These are phyloP conservation scores for Premnoplex brunnescens DNA, from an alignment of 2,797 vertebrate species.

Conservation along the genomic window DNA sequence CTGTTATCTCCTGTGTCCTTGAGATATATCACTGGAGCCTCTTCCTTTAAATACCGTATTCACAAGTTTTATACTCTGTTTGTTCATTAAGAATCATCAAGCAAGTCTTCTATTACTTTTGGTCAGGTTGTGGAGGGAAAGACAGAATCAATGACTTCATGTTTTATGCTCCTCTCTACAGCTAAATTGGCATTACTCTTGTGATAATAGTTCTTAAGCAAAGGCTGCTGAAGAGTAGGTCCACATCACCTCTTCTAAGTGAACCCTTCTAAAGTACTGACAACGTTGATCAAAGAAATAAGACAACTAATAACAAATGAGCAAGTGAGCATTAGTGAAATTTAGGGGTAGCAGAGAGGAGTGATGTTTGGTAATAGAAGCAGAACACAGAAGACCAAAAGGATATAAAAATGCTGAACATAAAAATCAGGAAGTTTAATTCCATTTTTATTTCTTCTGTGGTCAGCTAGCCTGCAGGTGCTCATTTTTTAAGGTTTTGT, in stretches of 20 bases:
- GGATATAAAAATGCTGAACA: background rate
- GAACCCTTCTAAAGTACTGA: background rate
- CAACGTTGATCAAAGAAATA: background rate
- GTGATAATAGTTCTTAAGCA: background rate
- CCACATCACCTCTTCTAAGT: background rate
- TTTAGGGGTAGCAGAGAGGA: background rate
- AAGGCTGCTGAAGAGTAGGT: background rate
- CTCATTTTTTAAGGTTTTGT: background rate
- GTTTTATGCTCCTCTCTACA: background rate
- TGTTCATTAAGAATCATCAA: background rate
- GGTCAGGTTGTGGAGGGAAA: background rate
- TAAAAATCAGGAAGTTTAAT: background rate
- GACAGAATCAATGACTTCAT: rapidly evolving
- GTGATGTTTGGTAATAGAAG: background rate
- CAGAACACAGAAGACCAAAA: background rate
- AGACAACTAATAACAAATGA: background rate
- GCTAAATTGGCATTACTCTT: background rate
- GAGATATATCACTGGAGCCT: background rate
- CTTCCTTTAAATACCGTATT: conserved; percentile 5
- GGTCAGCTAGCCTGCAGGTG: background rate
- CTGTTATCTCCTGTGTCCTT: background rate
- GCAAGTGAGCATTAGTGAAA: background rate
- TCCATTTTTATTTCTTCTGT: background rate
- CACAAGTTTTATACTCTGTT: background rate
- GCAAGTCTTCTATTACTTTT: background rate